phyloP scores from a whole-genome alignment of 2,113 vertebrate species.

The Notothenia rossii region DNA sequence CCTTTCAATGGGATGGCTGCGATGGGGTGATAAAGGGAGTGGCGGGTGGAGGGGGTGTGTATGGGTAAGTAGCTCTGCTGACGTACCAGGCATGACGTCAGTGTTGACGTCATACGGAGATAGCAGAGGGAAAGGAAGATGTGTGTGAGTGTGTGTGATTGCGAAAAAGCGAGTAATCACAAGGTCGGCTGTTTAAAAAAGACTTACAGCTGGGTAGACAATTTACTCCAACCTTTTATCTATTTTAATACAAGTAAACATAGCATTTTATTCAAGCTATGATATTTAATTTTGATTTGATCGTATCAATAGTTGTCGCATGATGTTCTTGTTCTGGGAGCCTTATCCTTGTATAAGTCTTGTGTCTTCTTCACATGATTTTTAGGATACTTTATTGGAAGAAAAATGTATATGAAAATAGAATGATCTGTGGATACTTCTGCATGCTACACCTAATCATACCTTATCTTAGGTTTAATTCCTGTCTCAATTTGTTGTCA shows the following conservation, averaged over 20 bases:
- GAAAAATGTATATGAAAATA: background rate
- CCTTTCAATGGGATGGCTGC: slow-evolving; percentile 13
- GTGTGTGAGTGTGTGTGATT: slow-evolving; percentile 15
- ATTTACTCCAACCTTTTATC: background rate
- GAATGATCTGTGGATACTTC: background rate
- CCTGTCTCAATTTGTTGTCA: background rate
- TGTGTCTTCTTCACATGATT: background rate
- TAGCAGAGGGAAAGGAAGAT: slow-evolving; percentile 30
- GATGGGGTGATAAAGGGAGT: background rate
- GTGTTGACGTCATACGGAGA: slow-evolving; percentile 53
- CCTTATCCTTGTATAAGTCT: slow-evolving; percentile 1
- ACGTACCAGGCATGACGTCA: slow-evolving; percentile 51
- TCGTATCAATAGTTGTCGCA: slow-evolving; percentile 1
- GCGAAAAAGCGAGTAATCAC: slow-evolving; percentile 25
- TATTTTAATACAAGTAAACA: no score
- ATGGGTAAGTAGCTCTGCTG: slow-evolving; percentile 19
- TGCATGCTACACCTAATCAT: background rate
- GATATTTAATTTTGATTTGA: background rate
- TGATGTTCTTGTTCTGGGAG: background rate
- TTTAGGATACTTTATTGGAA: background rate
- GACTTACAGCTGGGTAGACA: background rate
- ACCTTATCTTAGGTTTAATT: background rate
- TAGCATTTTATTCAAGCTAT: background rate
- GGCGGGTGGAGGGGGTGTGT: background rate
- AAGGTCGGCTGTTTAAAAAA: slow-evolving; percentile 56